Conservation (phyloP, 30 jellyfish, hydroid and myxozoan species). For the Hydractinia echinata region DNA sequence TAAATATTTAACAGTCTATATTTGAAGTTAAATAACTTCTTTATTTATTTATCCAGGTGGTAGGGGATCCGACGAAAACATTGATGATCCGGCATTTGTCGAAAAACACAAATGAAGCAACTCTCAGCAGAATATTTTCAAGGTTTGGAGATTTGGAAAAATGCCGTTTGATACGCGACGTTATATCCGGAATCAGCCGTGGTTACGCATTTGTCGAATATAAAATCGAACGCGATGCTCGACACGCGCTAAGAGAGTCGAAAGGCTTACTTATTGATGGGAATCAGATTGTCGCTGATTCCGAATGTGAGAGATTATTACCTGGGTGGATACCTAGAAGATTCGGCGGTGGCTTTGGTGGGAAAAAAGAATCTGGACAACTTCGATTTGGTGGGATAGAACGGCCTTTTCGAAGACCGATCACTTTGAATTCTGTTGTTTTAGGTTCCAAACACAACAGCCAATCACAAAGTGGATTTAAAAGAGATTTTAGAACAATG, state of each 20-base stretch:
- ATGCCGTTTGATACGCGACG: constrained; percentile 77
- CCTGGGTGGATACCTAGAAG: constrained; percentile 98
- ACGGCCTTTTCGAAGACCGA: constrained; percentile 91
- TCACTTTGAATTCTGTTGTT: constrained; percentile 37
- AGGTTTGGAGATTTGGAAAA: constrained; percentile 67
- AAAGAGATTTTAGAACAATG: no score
- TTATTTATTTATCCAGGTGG: constrained; percentile 46
- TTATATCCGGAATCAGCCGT: constrained; percentile 77
- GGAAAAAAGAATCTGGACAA: constrained; percentile 97
- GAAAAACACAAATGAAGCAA: constrained; percentile 57
- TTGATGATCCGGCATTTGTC: constrained; percentile 72
- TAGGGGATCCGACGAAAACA: constrained; percentile 85
- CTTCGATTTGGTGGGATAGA: constrained; percentile 96
- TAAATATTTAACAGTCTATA: no score
- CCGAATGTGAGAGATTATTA: constrained; percentile 67
- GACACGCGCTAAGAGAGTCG: constrained; percentile 69
- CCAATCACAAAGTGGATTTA: background rate
- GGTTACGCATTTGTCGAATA: constrained; percentile 90
- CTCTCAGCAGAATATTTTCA: constrained; percentile 35
- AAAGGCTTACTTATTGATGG: constrained; percentile 67
- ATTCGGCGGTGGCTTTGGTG: constrained; percentile 99
- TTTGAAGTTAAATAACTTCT: background rate
- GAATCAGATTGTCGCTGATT: constrained; percentile 61
- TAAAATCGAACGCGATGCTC: constrained; percentile 80
- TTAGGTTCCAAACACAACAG: background rate